Evolutionary conservation across 2,888 invertebrate genomes (phyloP).

Genomic region (Idaea biselata): DNA sequence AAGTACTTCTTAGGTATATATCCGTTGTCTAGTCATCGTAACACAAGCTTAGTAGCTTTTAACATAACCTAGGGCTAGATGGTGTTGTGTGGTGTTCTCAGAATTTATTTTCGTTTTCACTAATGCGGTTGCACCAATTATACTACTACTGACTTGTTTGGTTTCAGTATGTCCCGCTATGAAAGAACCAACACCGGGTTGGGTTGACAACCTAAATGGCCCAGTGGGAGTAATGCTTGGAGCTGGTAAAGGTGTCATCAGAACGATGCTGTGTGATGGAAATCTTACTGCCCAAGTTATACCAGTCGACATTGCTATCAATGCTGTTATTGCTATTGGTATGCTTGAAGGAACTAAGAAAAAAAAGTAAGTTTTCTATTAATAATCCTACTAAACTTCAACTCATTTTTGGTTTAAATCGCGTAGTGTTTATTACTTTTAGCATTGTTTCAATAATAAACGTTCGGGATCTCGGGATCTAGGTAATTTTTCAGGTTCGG

Average conservation of each 20-base stretch:
- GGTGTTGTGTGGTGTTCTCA: too few relatives aligned
- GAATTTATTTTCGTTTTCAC: too few relatives aligned
- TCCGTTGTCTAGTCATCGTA: too few relatives aligned
- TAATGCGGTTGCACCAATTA: background rate
- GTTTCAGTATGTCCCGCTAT: conserved; percentile 72
- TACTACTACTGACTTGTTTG: background rate
- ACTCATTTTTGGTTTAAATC: too few relatives aligned
- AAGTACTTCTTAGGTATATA: too few relatives aligned
- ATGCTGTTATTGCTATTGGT: conserved; percentile 86
- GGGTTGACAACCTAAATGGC: conserved; percentile 96
- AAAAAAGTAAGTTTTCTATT: conserved; percentile 59
- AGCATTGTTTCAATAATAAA: too few relatives aligned
- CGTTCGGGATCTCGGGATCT: too few relatives aligned
- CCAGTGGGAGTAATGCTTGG: conserved; percentile 91
- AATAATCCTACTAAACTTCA: too few relatives aligned
- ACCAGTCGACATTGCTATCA: conserved; percentile 90
- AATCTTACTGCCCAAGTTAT: conserved; percentile 85
- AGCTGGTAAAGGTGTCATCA: conserved; percentile 91
- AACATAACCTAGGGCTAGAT: too few relatives aligned
- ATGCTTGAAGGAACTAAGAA: conserved; percentile 81
- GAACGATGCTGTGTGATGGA: conserved; percentile 89
- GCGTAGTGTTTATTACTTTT: too few relatives aligned
- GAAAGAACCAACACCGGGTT: conserved; percentile 88
- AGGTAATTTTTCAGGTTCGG: too few relatives aligned
- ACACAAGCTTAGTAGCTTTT: too few relatives aligned